Percentiles rank a stretch among this genome's conserved stretches.
These are phyloP conservation scores for Typhlomys cinereus DNA, from an alignment of 2,113 vertebrate species.

Conservation along the genomic window DNA sequence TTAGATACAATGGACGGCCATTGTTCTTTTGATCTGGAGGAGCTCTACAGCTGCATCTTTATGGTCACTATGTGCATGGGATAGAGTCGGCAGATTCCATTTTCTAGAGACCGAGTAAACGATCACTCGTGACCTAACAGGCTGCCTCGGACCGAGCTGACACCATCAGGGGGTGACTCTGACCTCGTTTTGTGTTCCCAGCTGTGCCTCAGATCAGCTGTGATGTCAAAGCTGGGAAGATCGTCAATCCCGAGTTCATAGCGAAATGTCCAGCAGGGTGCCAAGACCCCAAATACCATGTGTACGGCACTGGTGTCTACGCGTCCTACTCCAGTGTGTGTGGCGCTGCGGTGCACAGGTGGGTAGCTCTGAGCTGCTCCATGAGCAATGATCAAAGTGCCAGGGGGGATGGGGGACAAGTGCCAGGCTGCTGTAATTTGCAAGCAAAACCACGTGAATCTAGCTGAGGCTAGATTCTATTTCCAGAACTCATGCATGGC, in stretches of 20 bases:
- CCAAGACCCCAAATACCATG: constrained; percentile 91
- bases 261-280: constrained; percentile 94
- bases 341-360: constrained; percentile 97
- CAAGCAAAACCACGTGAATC: background rate
- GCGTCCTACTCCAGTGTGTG: constrained; percentile 99
- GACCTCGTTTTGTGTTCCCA: constrained; percentile 80
- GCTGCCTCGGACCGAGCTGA: background rate
- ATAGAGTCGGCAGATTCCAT: background rate
- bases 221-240: constrained; percentile 94
- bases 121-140: background rate
- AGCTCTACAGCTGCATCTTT: background rate
- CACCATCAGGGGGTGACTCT: constrained; percentile 56
- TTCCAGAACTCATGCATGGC: background rate
- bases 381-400: background rate
- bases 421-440: background rate
- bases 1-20: background rate
- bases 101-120: constrained; percentile 40
- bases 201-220: constrained; percentile 94
- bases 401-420: background rate
- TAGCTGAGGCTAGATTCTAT: background rate
- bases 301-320: constrained; percentile 94
- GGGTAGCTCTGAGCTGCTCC: constrained; percentile 47
- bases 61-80: background rate
- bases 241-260: constrained; percentile 95
- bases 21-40: background rate